phyloP scores from a whole-genome alignment of 2,888 invertebrate genomes.

The Prenolepis imparis region DNA sequence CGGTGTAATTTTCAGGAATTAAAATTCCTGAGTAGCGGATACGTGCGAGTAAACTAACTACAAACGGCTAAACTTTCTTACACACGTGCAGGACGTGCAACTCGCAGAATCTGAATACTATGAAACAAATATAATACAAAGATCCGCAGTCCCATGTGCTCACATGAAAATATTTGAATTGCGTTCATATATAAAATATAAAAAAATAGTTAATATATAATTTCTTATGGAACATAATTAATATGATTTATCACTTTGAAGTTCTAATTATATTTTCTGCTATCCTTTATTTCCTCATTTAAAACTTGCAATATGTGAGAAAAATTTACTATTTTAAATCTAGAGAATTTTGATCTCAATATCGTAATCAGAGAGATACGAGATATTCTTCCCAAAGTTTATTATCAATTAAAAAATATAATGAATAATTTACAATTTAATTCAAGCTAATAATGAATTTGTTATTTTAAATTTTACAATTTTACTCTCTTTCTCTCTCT shows the following conservation, averaged over 20 bases:
- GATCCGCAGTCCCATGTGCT: not conserved
- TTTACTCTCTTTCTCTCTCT: not conserved
- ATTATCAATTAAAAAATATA: not conserved
- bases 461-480: not conserved
- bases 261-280: not conserved
- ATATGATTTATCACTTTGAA: not conserved
- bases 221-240: too few relatives aligned
- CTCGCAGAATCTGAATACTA: not conserved
- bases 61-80: constrained; percentile 38
- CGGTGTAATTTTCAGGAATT: constrained; percentile 45
- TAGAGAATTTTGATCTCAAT: not conserved
- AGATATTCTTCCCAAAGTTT: not conserved
- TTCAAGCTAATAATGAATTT: not conserved
- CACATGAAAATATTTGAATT: not conserved
- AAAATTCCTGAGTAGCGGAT: constrained; percentile 55
- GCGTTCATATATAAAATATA: constrained; percentile 5
- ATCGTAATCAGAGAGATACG: not conserved
- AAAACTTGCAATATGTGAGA: not conserved
- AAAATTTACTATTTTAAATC: not conserved
- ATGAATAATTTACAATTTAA: not conserved
- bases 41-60: constrained; percentile 44
- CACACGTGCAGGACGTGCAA: constrained; percentile 22
- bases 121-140: not conserved
- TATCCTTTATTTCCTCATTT: not conserved
- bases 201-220: not conserved